Conservation (phyloP, 2,888 invertebrate genomes). For the Coleophora flavipennella region DNA sequence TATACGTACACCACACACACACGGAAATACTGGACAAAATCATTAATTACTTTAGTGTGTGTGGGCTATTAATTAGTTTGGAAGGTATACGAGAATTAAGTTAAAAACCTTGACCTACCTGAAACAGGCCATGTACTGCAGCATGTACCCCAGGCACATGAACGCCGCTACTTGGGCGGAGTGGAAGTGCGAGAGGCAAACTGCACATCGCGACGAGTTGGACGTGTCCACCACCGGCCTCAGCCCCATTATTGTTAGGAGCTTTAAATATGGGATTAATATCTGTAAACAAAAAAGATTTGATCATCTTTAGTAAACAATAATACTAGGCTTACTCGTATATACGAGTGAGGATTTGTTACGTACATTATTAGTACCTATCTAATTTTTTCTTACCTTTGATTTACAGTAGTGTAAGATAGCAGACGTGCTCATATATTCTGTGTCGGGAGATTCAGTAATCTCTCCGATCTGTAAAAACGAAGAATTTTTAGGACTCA, state of each 20-base stretch:
- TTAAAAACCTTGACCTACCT: constrained; percentile 54
- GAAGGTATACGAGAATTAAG: no score
- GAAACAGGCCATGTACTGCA: constrained; percentile 86
- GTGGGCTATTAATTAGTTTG: no score
- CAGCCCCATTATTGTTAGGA: constrained; percentile 82
- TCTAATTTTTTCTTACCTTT: no score
- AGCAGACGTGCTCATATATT: constrained; percentile 82
- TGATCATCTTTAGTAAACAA: no score
- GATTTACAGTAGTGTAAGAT: constrained; percentile 86
- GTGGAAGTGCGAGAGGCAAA: constrained; percentile 78
- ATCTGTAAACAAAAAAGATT: constrained; percentile 76
- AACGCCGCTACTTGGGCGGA: constrained; percentile 77
- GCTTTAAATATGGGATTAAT: constrained; percentile 81
- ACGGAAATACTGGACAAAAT: no score
- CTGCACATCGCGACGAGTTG: constrained; percentile 72
- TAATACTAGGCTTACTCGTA: no score
- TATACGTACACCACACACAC: no score
- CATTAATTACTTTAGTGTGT: no score
- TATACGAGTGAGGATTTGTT: no score
- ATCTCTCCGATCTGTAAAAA: constrained; percentile 77
- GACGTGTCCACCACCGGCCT: constrained; percentile 78
- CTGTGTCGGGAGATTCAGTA: constrained; percentile 76
- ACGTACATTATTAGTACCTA: no score
- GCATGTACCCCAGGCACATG: constrained; percentile 79
- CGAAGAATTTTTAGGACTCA: no score